A percentile compares a stretch with the other conserved stretches of the same genome.
phyloP scores from a whole-genome alignment of 2,797 vertebrate genomes.

The Manis pentadactyla region DNA sequence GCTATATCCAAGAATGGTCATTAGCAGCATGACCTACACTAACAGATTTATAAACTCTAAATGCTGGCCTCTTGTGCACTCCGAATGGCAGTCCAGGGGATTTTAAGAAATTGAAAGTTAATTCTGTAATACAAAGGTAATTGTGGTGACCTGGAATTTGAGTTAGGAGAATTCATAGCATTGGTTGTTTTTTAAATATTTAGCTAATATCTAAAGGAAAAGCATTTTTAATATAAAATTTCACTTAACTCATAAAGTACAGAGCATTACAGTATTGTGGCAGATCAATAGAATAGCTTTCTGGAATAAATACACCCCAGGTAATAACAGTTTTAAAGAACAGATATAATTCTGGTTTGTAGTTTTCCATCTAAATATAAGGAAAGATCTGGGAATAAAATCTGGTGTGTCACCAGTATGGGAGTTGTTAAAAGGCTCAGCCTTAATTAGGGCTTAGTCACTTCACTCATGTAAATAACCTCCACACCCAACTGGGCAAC shows the following conservation, averaged over 20 bases:
- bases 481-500: background rate
- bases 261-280: background rate
- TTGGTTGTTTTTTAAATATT: background rate
- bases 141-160: background rate
- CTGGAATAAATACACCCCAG: background rate
- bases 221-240: background rate
- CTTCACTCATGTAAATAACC: background rate
- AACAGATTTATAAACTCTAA: no score
- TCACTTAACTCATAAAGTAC: background rate
- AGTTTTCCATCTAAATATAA: background rate
- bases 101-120: background rate
- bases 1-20: background rate
- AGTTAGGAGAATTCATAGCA: slow-evolving; percentile 36
- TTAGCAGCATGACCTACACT: background rate
- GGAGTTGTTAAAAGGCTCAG: background rate
- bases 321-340: background rate
- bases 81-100: background rate
- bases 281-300: background rate
- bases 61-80: background rate
- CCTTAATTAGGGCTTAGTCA: background rate
- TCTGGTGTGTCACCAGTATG: background rate
- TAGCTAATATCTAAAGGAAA: background rate
- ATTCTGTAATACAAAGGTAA: slow-evolving; percentile 4
- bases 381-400: background rate
- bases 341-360: background rate